These are phyloP conservation scores for Melanophora roralis DNA, from an alignment of 2,888 invertebrate species.

Conservation along the genomic window DNA sequence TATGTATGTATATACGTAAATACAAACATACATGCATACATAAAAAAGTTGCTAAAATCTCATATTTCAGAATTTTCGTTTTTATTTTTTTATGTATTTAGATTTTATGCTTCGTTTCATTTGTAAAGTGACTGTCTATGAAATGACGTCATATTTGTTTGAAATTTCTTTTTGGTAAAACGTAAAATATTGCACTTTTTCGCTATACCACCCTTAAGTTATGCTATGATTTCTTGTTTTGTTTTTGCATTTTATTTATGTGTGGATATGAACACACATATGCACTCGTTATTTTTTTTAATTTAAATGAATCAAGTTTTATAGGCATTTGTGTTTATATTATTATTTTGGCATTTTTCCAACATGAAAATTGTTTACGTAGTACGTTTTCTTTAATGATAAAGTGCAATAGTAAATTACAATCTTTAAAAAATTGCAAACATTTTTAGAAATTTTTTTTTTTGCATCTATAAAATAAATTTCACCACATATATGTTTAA, in stretches of 20 bases:
- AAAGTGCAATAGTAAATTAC: too few relatives aligned
- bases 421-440: neutral
- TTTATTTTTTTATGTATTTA: neutral
- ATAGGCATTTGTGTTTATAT: neutral
- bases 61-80: conserved; percentile 40
- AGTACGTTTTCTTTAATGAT: neutral
- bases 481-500: too few relatives aligned
- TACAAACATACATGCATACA: too few relatives aligned
- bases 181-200: neutral
- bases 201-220: conserved; percentile 40
- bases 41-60: conserved; percentile 10
- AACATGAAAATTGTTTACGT: conserved; percentile 23
- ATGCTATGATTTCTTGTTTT: conserved; percentile 38
- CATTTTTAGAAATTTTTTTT: too few relatives aligned
- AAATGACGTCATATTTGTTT: conserved; percentile 53
- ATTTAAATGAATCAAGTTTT: conserved; percentile 7
- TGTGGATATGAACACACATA: too few relatives aligned
- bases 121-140: conserved; percentile 10
- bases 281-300: neutral
- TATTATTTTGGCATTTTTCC: conserved; percentile 31
- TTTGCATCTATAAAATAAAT: too few relatives aligned
- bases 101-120: conserved; percentile 33
- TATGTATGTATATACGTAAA: too few relatives aligned
- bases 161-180: neutral
- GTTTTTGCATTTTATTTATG: neutral